Evolutionary conservation across 2,113 vertebrate species (phyloP).

Genomic region (Melozone crissalis): DNA sequence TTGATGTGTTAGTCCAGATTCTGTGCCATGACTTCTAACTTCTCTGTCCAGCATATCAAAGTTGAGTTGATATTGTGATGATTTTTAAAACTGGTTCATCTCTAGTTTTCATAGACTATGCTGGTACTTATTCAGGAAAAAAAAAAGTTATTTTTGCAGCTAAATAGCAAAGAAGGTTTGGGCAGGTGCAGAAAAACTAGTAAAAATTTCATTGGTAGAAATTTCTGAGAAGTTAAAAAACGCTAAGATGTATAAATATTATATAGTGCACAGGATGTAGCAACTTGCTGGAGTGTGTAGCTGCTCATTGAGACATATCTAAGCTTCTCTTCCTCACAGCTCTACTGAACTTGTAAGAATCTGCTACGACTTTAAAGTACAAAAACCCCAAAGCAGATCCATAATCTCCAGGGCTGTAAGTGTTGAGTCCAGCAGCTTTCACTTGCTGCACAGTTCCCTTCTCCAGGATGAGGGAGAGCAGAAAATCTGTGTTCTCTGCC

Average conservation of each 20-base stretch:
- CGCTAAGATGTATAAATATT: neutral
- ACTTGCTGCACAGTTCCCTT: neutral
- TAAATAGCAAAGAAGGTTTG: neutral
- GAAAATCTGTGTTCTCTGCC: neutral
- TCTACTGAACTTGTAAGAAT: neutral
- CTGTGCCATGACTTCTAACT: neutral
- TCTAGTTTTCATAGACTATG: neutral
- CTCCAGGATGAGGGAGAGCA: neutral
- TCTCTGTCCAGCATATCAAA: neutral
- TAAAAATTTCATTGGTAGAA: neutral
- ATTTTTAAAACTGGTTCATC: neutral
- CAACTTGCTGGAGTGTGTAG: neutral
- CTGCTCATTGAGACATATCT: neutral
- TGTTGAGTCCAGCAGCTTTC: neutral
- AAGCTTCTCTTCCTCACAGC: neutral
- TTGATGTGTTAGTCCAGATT: neutral
- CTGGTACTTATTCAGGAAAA: neutral
- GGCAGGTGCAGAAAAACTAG: accelerated
- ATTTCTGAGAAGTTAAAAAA: constrained; percentile 25
- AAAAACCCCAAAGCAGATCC: neutral
- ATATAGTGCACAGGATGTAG: constrained; percentile 4
- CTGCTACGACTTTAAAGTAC: neutral
- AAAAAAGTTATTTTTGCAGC: neutral
- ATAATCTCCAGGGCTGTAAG: neutral
- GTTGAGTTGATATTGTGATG: neutral